phyloP scores from a whole-genome alignment of 1,140 invertebrate genomes.

The Branchinecta lynchi region DNA sequence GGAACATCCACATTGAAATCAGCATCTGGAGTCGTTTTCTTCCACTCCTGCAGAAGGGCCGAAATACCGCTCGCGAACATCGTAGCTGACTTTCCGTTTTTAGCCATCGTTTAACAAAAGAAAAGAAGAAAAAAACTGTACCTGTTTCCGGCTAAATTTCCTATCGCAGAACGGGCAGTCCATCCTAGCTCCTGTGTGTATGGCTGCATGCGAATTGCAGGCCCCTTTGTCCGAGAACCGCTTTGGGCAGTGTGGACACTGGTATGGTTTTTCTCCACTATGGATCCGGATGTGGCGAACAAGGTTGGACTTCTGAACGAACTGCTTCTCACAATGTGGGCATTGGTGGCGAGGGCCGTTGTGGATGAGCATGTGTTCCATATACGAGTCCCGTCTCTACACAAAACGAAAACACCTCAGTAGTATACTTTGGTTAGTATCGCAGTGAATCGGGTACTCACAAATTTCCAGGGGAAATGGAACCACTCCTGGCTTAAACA shows the following conservation, averaged over 20 bases:
- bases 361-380: neutral
- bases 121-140: neutral
- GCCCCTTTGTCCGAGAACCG: slow-evolving; percentile 1
- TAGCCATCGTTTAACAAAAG: neutral
- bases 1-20: too few relatives aligned
- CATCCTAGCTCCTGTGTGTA: neutral
- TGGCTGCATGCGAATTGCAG: neutral
- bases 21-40: too few relatives aligned
- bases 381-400: neutral
- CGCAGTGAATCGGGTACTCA: too few relatives aligned
- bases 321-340: slow-evolving; percentile 9
- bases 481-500: too few relatives aligned
- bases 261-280: slow-evolving; percentile 12
- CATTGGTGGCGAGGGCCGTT: slow-evolving; percentile 11
- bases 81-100: too few relatives aligned
- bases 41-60: too few relatives aligned
- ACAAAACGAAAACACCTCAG: too few relatives aligned
- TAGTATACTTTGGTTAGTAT: too few relatives aligned
- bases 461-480: too few relatives aligned
- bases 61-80: too few relatives aligned
- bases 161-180: neutral
- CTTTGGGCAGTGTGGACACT: slow-evolving; percentile 16
- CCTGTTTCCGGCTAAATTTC: neutral
- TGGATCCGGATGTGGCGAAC: slow-evolving; percentile 17
- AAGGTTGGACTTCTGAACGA: slow-evolving; percentile 22